Percentiles rank a stretch among this genome's conserved stretches.
phyloP scores from a whole-genome alignment of 2,888 invertebrate genomes.

The Cerastis rubricosa region DNA sequence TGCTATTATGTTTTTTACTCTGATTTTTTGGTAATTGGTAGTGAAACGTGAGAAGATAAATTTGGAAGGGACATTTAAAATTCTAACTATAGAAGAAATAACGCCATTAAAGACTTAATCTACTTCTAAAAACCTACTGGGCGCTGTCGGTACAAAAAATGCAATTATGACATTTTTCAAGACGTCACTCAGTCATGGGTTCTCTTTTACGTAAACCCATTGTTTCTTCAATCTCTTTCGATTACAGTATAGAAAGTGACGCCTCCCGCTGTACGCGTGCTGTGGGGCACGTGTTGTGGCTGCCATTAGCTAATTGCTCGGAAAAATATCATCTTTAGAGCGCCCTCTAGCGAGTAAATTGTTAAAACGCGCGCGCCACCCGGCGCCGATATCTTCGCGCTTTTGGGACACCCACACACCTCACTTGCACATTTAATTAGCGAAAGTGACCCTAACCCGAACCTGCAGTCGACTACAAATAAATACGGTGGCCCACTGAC shows the following conservation, averaged over 20 bases:
- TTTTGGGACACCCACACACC: background rate
- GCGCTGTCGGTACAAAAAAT: background rate
- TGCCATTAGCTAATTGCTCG: constrained; percentile 76
- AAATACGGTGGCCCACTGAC: background rate
- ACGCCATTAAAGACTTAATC: background rate
- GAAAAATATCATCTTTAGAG: constrained; percentile 70
- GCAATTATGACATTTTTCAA: background rate
- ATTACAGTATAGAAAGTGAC: background rate
- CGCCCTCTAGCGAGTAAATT: constrained; percentile 35
- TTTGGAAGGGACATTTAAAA: background rate
- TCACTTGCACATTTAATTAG: constrained; percentile 30
- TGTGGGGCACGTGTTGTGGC: constrained; percentile 5
- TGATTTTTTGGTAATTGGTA: background rate
- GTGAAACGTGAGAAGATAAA: background rate
- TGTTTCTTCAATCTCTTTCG: background rate
- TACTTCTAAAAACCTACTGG: background rate
- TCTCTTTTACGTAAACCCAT: background rate
- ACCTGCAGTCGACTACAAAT: background rate
- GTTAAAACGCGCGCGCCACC: constrained; percentile 13
- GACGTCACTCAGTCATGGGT: background rate
- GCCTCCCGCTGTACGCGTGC: constrained; percentile 13
- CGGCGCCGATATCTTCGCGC: constrained; percentile 9
- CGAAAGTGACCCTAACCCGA: constrained; percentile 2
- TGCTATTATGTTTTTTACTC: background rate
- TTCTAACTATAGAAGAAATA: background rate